Base-by-base conservation (phyloP, 2,888 invertebrate genomes). In the Hyles lineata region DNA sequence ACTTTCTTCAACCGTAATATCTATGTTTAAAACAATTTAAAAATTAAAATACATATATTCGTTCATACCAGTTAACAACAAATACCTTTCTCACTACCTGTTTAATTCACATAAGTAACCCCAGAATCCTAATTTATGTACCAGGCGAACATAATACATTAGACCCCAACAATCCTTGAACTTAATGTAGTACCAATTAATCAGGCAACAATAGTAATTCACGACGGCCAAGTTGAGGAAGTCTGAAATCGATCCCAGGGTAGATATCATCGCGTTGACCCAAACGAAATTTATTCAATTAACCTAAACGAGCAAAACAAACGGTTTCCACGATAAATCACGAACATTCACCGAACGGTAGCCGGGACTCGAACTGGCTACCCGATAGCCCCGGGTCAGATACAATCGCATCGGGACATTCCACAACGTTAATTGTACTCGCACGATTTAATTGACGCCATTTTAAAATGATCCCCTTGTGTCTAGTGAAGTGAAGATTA, bases 311-410 rank as follows among this genome's bases (percentile, higher is more conserved):
- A 82, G 79, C 82, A 77, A 80, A 81, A 87, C 86, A 83, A 86
- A 87, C 86, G 85, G 86, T 85, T 83, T 83, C 83, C 83, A 83
- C 88, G 90, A 92, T 93, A 92, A 90, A 92, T 92, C 92, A 91
- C 89, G 87, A 87, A 80, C 79, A 82, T 83, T 84, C 84, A 82
- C 82, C 84, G 83, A 85, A 88, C 87, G 87, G 91, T 90, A 92
- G 92, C 89, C 79, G 85, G 88, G 87, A 87, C 83, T 89, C 87
- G 87, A 90, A 89, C 91, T 89, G 83, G 88, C 85, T 83, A 84
- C 82, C 86, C 88, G 92, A 93, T 93, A 92, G 90, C 92, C 93
- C 83, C 82, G 83, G 93, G 92, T 93, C 93, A 90, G 93, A 93
- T 92, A 90, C 79, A 81, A 93, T 93, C 93, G 83, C 85, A 86